Base-by-base conservation (phyloP, 1,140 invertebrate species). In the Onthophagus taurus region DNA sequence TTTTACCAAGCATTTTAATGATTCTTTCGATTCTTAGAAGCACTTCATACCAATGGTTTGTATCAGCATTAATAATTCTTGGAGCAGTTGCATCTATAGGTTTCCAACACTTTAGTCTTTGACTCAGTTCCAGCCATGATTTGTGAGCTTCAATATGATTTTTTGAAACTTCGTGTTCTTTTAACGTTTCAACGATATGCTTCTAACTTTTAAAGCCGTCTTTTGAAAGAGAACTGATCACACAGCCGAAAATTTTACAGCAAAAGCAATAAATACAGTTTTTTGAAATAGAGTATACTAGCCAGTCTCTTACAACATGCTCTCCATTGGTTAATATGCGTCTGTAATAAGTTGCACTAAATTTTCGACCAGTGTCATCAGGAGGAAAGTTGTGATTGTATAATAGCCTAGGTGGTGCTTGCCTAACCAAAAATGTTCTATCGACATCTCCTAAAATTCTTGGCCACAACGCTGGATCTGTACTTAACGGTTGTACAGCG, bases 391-490 rank as follows among this genome's bases (percentile, higher is more conserved):
- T 26, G 38, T 41, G 29, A 38, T 33, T 33, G 17, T 11, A 17
- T 38, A 38, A 26, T 21, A 13, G 35, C 19, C 19, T 37, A 18
- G 16, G 35, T 37, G 19, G 35, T 17, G 4, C 8, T 37, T 18
- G 35, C 13, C 13, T 37, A 26, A 17, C 12, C 12, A 33, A 33
- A 33, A n/a, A 33, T 11, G 5, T 33, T 33, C 31, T 33, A 5
- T 33, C 31, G 30, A 29, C 41, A 33, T 31, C 19, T 43, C 24
- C n/a, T 45, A 45, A 45, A 19, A 39, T 45, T 21, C 21, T 45
- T 38, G 35, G 35, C 36, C 34, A 37, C 34, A 39, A 30, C 39
- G 34, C 21, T 45, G 20, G 35, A 45, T 38, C 35, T 31, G 26
- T 19, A 45, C 34, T 31, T 29, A 38, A 23, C 9, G 13, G 7